Evolutionary conservation across 2,888 invertebrate species (phyloP).

Genomic region (Sclerodermus sp.): DNA sequence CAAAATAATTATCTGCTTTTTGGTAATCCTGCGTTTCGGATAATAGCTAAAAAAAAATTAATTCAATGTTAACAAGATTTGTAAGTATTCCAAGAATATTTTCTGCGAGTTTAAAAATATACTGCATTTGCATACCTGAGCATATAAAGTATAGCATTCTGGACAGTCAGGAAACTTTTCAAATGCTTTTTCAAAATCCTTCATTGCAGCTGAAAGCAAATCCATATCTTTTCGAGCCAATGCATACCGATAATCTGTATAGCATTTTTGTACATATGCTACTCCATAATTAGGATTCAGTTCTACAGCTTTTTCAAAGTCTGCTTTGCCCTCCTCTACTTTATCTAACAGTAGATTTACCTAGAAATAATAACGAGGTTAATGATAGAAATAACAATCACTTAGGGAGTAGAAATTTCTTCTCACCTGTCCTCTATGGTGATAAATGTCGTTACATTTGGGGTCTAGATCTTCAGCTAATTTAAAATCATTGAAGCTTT

Average conservation of each 20-base stretch:
- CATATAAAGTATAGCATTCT: slow-evolving; percentile 86
- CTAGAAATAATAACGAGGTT: slow-evolving; percentile 58
- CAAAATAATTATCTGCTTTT: slow-evolving; percentile 80
- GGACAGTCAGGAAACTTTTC: slow-evolving; percentile 81
- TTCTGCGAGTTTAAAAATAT: too few species aligned
- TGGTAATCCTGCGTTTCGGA: slow-evolving; percentile 82
- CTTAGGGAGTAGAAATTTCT: background rate
- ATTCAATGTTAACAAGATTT: slow-evolving; percentile 1
- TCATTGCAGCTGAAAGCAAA: slow-evolving; percentile 68
- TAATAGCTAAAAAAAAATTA: slow-evolving; percentile 61
- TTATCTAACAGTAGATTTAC: slow-evolving; percentile 81
- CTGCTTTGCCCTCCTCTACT: slow-evolving; percentile 76
- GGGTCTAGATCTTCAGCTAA: slow-evolving; percentile 76
- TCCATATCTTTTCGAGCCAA: slow-evolving; percentile 65
- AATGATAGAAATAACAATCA: slow-evolving; percentile 1
- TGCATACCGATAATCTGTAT: slow-evolving; percentile 80
- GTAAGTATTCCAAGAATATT: background rate
- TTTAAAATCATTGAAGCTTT: slow-evolving; percentile 79
- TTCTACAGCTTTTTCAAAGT: slow-evolving; percentile 81
- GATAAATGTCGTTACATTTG: slow-evolving; percentile 85
- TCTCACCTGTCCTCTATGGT: slow-evolving; percentile 79
- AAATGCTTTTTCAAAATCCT: slow-evolving; percentile 74
- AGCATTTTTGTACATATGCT: slow-evolving; percentile 88
- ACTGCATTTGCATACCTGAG: slow-evolving; percentile 75
- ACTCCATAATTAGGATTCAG: slow-evolving; percentile 83